Percentiles rank a stretch among this genome's conserved stretches.
Evolutionary conservation across 2,888 invertebrate genomes (phyloP).

Genomic region (Autographa pulchrina): DNA sequence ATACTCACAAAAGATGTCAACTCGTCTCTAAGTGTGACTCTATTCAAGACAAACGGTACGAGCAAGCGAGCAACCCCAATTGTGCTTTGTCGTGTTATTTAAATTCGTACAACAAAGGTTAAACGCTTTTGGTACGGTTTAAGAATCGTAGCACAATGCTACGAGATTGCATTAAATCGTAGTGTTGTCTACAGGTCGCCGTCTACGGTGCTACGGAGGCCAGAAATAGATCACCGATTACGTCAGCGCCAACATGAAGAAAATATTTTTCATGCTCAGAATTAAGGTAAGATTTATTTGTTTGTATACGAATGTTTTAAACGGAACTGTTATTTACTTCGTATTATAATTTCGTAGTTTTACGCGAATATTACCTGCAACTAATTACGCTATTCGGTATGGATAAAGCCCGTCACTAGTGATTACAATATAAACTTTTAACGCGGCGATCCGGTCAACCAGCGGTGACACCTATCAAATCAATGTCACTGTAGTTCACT

Average conservation of each 20-base stretch:
- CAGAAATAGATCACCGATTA: conserved; percentile 14
- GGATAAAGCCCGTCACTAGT: background rate
- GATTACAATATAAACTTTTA: conserved; percentile 43
- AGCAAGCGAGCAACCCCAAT: conserved; percentile 56
- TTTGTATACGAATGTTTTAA: background rate
- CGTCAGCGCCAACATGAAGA: background rate
- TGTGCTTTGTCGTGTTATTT: conserved; percentile 64
- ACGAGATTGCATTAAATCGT: conserved; percentile 35
- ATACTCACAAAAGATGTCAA: conserved; percentile 79
- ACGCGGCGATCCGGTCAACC: conserved; percentile 45
- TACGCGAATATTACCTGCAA: background rate
- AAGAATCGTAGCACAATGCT: conserved; percentile 45
- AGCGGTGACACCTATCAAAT: conserved; percentile 53
- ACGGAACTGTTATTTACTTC: background rate
- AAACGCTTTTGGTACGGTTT: conserved; percentile 30
- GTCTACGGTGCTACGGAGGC: conserved; percentile 38
- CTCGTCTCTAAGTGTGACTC: conserved; percentile 70
- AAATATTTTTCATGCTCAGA: background rate
- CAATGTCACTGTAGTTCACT: conserved; percentile 38
- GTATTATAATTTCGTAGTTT: background rate
- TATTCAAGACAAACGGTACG: conserved; percentile 68
- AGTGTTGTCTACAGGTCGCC: conserved; percentile 26
- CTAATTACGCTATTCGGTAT: background rate
- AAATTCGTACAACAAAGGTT: conserved; percentile 40
- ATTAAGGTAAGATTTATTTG: conserved; percentile 3